Base-by-base conservation (phyloP, 2,797 vertebrate species). In the Hipposideros larvatus region DNA sequence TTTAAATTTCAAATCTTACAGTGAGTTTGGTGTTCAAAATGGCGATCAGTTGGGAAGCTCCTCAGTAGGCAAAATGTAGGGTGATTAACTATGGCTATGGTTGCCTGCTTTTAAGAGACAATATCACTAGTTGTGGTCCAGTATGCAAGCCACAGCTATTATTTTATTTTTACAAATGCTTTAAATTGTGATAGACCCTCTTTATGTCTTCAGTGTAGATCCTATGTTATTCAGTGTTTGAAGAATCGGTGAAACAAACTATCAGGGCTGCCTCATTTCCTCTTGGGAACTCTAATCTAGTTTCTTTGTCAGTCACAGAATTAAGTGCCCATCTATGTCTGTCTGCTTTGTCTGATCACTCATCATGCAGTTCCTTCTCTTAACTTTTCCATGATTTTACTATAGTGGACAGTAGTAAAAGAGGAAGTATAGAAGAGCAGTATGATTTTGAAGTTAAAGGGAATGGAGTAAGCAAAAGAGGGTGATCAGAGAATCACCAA, bases 1-100 rank as follows among this genome's bases (percentile, higher is more conserved):
- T 24, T 48, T 21, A n/a, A 61, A 86, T 87, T 71, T 77, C 37
- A 79, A 66, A 87, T 82, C 1, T 68, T 59, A 77, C 80, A 70
- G 5, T 84, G 24, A 61, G 92, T 73, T 93, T 93, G 9, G 15
- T 37, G 14, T 92, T 94, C 43, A 87, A 66, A 82, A n/a, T 53
- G 7, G 0, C 82, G 10, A 43, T 61, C 41, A 71, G 3, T 18
- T n/a, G 66, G 91, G 83, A 80, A 77, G 7, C 5, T 61, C 34
- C 74, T 77, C 1, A 10, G 4, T 11, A 66, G 28, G 14, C 24
- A 26, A 48, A 86, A 77, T 26, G 7, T 53, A 43, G 11, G 1
- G 18, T 61, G n/a, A 74, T 61, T 8, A 57, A 31, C 43, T 65
- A 4, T 55, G 14, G 2, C 13, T 46, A 74, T 10, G 7, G 11